Percentiles rank a stretch among this genome's conserved stretches.
Conservation (phyloP, 2,113 vertebrate species). For the Todiramphus saurophagus region DNA sequence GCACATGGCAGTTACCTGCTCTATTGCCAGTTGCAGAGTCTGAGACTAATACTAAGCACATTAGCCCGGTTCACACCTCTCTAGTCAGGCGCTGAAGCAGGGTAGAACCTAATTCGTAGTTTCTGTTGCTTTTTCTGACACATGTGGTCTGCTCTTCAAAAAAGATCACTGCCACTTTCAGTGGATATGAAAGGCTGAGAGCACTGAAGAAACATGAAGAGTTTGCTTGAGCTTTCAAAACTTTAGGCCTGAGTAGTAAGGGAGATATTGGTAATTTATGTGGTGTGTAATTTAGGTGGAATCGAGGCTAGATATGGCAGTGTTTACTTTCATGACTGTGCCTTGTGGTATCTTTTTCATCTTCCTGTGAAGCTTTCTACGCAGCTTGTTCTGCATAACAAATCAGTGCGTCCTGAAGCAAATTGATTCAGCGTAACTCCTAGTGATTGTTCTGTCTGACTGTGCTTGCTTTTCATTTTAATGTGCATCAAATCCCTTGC, state of each 20-base stretch:
- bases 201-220: background rate
- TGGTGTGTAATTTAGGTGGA: background rate
- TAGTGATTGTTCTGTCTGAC: background rate
- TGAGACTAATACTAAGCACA: accelerated
- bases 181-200: background rate
- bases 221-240: background rate
- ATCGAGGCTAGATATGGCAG: accelerated
- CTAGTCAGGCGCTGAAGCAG: background rate
- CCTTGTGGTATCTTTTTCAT: background rate
- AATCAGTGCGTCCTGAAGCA: accelerated
- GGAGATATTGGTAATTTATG: background rate
- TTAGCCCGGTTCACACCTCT: background rate
- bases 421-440: background rate
- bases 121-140: background rate
- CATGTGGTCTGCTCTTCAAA: background rate
- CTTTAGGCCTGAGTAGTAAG: accelerated
- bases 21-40: background rate
- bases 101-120: accelerated
- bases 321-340: background rate
- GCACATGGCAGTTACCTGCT: background rate
- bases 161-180: background rate
- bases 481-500: background rate
- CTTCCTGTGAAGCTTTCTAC: background rate
- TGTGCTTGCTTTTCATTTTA: background rate
- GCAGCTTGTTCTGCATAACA: background rate